phyloP scores from a whole-genome alignment of 2,888 invertebrate species.

The Neoscelio sp. region DNA sequence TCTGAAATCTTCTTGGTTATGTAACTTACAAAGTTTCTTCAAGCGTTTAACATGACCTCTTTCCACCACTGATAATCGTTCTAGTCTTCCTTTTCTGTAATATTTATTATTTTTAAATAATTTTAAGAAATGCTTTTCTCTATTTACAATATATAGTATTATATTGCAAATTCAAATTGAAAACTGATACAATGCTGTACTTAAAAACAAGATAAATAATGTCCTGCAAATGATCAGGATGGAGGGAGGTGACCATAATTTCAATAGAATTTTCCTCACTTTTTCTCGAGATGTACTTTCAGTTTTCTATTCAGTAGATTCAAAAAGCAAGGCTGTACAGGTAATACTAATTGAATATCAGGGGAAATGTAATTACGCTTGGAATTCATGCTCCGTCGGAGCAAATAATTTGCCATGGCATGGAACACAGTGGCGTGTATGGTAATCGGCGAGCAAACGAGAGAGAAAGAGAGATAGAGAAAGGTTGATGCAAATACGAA shows the following conservation, averaged over 20 bases:
- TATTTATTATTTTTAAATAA: not conserved
- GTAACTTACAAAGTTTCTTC: conserved; percentile 54
- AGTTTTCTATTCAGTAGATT: conserved; percentile 64
- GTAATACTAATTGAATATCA: conserved; percentile 83
- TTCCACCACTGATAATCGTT: conserved; percentile 18
- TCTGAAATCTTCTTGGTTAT: conserved; percentile 38
- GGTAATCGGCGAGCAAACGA: conserved; percentile 68
- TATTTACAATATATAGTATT: not conserved
- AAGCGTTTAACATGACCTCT: conserved; percentile 34
- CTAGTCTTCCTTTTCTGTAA: not conserved
- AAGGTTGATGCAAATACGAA: conserved; percentile 61
- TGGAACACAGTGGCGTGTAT: conserved; percentile 73
- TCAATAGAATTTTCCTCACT: conserved; percentile 10
- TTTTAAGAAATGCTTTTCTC: no score
- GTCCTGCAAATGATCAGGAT: not conserved
- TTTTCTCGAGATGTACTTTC: conserved; percentile 45
- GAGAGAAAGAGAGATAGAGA: conserved; percentile 64
- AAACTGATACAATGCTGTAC: not conserved
- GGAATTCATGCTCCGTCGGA: conserved; percentile 82
- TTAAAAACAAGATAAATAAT: not conserved
- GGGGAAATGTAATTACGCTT: conserved; percentile 82
- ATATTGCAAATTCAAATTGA: not conserved
- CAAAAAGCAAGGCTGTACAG: conserved; percentile 72
- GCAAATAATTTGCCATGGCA: conserved; percentile 82
- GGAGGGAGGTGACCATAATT: conserved; percentile 4